These are phyloP conservation scores for Triops longicaudatus DNA, from an alignment of 1,140 invertebrate genomes.

Conservation along the genomic window DNA sequence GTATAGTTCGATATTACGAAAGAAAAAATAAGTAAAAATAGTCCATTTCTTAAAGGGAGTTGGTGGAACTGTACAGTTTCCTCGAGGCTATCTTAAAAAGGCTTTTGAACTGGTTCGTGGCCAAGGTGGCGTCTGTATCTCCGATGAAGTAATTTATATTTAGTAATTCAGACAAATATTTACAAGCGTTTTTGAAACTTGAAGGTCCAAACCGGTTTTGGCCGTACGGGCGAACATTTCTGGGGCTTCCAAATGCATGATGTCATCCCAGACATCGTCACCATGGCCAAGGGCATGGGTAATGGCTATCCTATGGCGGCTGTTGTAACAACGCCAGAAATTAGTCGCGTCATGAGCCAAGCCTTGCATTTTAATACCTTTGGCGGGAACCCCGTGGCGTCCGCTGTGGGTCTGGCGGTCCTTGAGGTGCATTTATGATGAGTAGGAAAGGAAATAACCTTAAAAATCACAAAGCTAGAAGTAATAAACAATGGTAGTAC, in stretches of 20 bases:
- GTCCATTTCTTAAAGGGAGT: slow-evolving; percentile 53
- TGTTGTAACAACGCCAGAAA: slow-evolving; percentile 79
- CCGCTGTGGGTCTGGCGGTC: slow-evolving; percentile 75
- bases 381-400: slow-evolving; percentile 87
- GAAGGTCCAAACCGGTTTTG: slow-evolving; percentile 91
- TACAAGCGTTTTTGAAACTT: neutral
- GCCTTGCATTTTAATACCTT: slow-evolving; percentile 92
- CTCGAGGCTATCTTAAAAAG: slow-evolving; percentile 73
- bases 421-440: slow-evolving; percentile 57
- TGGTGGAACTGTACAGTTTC: slow-evolving; percentile 83
- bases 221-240: slow-evolving; percentile 81
- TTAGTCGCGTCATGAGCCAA: slow-evolving; percentile 62
- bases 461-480: no score
- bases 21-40: neutral
- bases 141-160: slow-evolving; percentile 65
- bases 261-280: slow-evolving; percentile 84
- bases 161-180: neutral
- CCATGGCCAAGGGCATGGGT: slow-evolving; percentile 65
- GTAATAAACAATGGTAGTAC: no score
- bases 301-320: slow-evolving; percentile 93
- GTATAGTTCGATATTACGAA: slow-evolving; percentile 38
- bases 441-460: neutral
- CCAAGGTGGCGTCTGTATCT: slow-evolving; percentile 76
- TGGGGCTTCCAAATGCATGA: slow-evolving; percentile 90
- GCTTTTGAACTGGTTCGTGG: slow-evolving; percentile 68